A percentile compares a stretch with the other conserved stretches of the same genome.
Conservation (phyloP, 1,140 invertebrate genomes). For the Psilanteris sp. region DNA sequence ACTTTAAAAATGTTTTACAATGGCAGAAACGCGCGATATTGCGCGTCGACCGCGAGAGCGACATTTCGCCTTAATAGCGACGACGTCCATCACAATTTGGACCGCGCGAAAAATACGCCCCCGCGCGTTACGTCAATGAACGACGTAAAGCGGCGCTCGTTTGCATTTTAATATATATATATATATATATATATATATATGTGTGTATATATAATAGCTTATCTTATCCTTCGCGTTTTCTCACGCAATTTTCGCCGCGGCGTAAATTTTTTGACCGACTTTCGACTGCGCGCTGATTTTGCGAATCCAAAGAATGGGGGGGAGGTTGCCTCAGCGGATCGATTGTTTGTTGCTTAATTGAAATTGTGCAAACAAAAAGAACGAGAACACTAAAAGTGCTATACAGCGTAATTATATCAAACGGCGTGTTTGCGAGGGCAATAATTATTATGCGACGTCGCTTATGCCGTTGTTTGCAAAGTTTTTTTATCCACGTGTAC, state of each 20-base stretch:
- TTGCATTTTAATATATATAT: too few relatives aligned
- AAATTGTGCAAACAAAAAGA: neutral
- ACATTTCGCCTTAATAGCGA: constrained; percentile 9
- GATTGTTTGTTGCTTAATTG: constrained; percentile 7
- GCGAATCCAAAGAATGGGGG: too few relatives aligned
- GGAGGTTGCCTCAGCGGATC: neutral
- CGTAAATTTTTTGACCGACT: too few relatives aligned
- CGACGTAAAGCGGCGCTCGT: too few relatives aligned
- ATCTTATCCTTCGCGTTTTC: too few relatives aligned
- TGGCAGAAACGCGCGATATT: neutral
- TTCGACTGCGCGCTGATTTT: too few relatives aligned
- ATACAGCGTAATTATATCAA: constrained; percentile 14
- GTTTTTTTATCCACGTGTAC: constrained; percentile 38
- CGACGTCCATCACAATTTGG: constrained; percentile 15
- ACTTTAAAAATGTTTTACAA: constrained; percentile 2
- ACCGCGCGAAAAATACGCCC: constrained; percentile 2
- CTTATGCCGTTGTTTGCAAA: constrained; percentile 26
- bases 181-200: too few relatives aligned
- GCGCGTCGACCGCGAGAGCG: neutral
- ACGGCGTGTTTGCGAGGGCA: constrained; percentile 13
- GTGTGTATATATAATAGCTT: too few relatives aligned
- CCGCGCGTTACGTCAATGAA: too few relatives aligned
- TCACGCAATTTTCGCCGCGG: too few relatives aligned
- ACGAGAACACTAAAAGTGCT: constrained; percentile 4
- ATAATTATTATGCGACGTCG: constrained; percentile 42